phyloP scores from a whole-genome alignment of 2,888 invertebrate genomes.

The Stictocephala bisonia region DNA sequence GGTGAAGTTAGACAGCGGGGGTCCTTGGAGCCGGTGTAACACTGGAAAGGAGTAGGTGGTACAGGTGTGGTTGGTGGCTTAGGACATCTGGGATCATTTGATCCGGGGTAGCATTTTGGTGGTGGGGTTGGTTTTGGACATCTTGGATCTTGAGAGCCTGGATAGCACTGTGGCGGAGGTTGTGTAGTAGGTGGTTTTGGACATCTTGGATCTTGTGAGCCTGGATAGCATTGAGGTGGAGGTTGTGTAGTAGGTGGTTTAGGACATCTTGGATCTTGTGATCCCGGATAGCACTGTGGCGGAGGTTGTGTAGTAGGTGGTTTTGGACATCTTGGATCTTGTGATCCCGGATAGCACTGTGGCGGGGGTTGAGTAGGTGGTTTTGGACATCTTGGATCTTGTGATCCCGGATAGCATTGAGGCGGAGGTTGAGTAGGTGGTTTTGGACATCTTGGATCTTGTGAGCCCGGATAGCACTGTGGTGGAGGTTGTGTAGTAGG shows the following conservation, averaged over 20 bases:
- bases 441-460: conserved; percentile 57
- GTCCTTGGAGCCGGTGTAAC: conserved; percentile 61
- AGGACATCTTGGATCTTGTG: conserved; percentile 50
- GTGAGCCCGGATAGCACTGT: no score
- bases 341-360: conserved; percentile 54
- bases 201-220: conserved; percentile 62
- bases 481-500: conserved; percentile 58
- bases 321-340: conserved; percentile 54
- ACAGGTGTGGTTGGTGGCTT: conserved; percentile 50
- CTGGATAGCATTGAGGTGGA: conserved; percentile 62
- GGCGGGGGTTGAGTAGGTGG: conserved; percentile 34
- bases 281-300: conserved; percentile 48
- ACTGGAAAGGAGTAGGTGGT: conserved; percentile 53
- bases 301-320: conserved; percentile 35
- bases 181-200: conserved; percentile 48
- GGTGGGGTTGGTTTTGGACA: conserved; percentile 52
- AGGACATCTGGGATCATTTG: conserved; percentile 57
- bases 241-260: conserved; percentile 2
- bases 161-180: conserved; percentile 55
- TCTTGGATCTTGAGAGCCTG: conserved; percentile 58
- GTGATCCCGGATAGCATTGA: conserved; percentile 52
- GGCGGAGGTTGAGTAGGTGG: conserved; percentile 51
- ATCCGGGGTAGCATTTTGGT: conserved; percentile 51
- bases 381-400: conserved; percentile 55
- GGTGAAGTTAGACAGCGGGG: conserved; percentile 58